Evolutionary conservation across 1,140 invertebrate species (phyloP), one percentile per base, ranked within the genome.

Genomic region (Euura lappo): DNA sequence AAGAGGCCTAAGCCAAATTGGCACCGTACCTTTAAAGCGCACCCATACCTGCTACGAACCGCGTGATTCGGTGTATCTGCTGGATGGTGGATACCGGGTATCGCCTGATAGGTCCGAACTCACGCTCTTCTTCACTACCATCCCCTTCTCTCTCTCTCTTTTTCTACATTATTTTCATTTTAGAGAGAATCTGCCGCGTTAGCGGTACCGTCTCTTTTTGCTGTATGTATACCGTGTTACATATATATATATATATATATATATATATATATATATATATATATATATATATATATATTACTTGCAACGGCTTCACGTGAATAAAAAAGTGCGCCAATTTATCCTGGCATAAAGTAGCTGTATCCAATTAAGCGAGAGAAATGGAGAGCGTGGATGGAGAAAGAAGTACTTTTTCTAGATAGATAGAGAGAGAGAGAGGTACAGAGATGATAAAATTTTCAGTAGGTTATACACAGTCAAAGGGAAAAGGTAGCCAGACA

Each of bases 151-250:
- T 11, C 13, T 60, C 51, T 3, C 51, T 6, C 51, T 60, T 60
- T 60, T 60, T 60, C 51, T 60, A n/a, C 51, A 60, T 60, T n/a
- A 60, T 60, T 60, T 60, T 60, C 51, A 60, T 60, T 60, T 60
- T n/a, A 60, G 51, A 60, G 51, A 60, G 51, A 60, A 60, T 60
- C 51, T 60, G 51, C 51, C 51, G 51, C 51, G 51, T 60, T 60
- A 60, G 51, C 51, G 13, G 51, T 11, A 8, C 8, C 51, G 51
- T 60, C 51, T 60, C 51, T 60, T 60, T 28, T 28, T 0, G 28
- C 28, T 28, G 1, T 28, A 28, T 28, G 28, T 28, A 28, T 28
- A 28, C 28, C 51, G 4, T n/a, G 51, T 60, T 11, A 3, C 6
- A 28, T 28, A 28, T 28, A 28, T 28, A 28, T 28, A 28, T 28